Base-by-base conservation (phyloP, 2,888 invertebrate species). In the Scotopteryx bipunctaria region DNA sequence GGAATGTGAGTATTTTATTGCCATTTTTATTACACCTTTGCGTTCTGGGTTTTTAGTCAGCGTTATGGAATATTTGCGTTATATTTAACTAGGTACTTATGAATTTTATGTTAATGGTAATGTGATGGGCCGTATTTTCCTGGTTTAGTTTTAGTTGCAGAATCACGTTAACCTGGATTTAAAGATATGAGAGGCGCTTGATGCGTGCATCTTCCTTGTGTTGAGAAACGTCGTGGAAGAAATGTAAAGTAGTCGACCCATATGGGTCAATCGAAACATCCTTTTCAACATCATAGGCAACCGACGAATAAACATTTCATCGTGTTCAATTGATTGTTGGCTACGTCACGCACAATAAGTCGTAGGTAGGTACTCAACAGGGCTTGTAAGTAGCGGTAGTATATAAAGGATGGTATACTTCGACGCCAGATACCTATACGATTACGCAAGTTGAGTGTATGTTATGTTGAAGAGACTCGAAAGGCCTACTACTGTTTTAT, bases 1-100 rank as follows among this genome's bases (percentile, higher is more conserved):
- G 94, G 92, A 95, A 95, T 79, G 95, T 96, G 85, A 94, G 95
- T 94, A 72, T 36, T 55, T 61, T 54, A 64, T 71, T 49, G 38
- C 48, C n/a, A 25, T 59, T 61, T 60, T 61, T 59, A 57, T 54
- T 46, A 32, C 25, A 47, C 50, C 16, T 50, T 41, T 55, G 49
- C 49, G 43, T 52, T 54, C 54, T 41, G 43, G 49, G 11, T 47
- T 41, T 52, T 44, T 44, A 42, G 50, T 41, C 21, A 19, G 9
- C 36, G 5, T 38, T 57, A 55, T 48, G 27, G 37, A 36, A 50
- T 27, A 45, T 42, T 61, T 56, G 44, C 59, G 59, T 57, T 54
- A 59, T 50, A 42, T 49, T n/a, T n/a, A n/a, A n/a, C 5, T 5
- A 52, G 27, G 14, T 42, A 55, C 47, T 40, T 53, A 41, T 32